Evolutionary conservation across 2,797 vertebrate species (phyloP), one percentile per base, ranked within the genome.

Genomic region (Lepidocolaptes lacrymiger): DNA sequence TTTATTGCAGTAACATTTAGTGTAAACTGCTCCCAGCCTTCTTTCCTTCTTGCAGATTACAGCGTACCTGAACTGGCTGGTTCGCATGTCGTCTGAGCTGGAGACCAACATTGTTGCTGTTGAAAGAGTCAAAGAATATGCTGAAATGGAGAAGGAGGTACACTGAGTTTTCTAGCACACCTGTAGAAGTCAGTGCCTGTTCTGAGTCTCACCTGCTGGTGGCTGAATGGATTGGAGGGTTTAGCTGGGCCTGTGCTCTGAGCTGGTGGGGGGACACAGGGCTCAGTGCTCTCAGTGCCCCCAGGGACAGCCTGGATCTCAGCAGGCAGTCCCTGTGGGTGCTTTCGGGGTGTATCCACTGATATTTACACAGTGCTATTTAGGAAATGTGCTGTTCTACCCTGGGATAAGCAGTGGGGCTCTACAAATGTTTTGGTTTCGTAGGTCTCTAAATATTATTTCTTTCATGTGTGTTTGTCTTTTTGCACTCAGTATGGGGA

Each of bases 21-120:
- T 55, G 24, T 80, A 15, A 93, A 15, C 9, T 77, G 18, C 63
- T 79, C 51, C 24, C 85, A 62, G 32, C 26, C 44, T 71, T 37
- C 16, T 89, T 80, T 34, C 30, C 14, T 66, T 44, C 48, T 68
- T 64, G 17, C 77, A 99, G 98, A 93, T 99, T 34, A 99, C 98
- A 16, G 49, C 98, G 0, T 98, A 98, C 88, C 91, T 99, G 82
- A 99, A 99, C 91, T 99, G 99, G 99, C 97, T 99, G 66, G 99
- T 99, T 27, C 98, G 99, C 73, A 99, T 99, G 99, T 99, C 99
- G 0, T 99, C 99, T 0, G 99, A 99, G 54, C 92, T 99, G 96
- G 99, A 99, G 95, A 99, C 99, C 72, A 99, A 99, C 98, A 99
- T 99, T 0, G 99, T 99, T 59, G 99, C 99, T 4, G 99, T 99